These are phyloP conservation scores for Trypoxylus dichotomus DNA, from an alignment of 1,140 invertebrate genomes.

Conservation along the genomic window DNA sequence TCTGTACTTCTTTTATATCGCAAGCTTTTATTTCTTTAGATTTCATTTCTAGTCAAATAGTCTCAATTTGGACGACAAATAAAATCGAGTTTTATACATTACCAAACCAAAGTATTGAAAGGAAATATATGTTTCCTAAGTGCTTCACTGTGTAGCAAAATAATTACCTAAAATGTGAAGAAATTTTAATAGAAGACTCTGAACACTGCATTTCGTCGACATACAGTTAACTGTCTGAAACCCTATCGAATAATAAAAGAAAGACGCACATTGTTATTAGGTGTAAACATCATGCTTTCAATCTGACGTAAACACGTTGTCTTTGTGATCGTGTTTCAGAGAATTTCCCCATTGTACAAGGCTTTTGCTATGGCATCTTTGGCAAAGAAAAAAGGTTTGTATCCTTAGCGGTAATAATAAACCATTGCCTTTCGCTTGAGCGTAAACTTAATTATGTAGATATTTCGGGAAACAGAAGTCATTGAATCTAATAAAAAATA, in stretches of 20 bases:
- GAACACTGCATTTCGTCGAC: no score
- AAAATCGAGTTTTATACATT: no score
- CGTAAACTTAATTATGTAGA: conserved; percentile 5
- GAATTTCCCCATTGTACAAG: background rate
- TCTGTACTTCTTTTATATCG: no score
- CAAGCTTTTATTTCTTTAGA: no score
- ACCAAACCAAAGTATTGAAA: no score
- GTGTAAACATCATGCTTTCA: background rate
- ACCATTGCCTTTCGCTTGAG: background rate
- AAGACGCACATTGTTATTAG: background rate
- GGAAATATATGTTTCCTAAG: no score
- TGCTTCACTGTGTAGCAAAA: no score
- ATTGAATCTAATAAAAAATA: background rate
- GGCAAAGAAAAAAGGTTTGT: background rate
- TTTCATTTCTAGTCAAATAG: no score
- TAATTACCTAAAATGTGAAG: no score
- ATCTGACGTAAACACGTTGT: background rate
- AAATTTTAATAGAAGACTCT: no score
- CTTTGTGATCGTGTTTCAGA: background rate
- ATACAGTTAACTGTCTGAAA: no score
- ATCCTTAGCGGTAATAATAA: conserved; percentile 9
- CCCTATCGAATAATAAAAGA: background rate
- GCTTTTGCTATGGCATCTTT: background rate
- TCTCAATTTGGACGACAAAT: no score
- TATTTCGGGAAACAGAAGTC: background rate